These are phyloP conservation scores for Xiphophorus couchianus DNA, from an alignment of 2,113 vertebrate species.

Conservation along the genomic window DNA sequence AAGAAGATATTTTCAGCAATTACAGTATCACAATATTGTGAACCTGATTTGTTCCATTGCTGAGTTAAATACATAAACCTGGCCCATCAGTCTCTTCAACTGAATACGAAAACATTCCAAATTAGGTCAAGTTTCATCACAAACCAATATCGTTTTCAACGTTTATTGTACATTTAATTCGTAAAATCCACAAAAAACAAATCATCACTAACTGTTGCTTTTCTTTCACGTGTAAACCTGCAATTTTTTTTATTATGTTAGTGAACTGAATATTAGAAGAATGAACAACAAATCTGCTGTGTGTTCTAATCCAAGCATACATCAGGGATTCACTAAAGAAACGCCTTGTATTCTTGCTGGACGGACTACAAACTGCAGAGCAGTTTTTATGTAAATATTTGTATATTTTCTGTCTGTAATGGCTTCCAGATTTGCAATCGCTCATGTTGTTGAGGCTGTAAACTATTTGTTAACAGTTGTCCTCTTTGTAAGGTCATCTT, in stretches of 20 bases:
- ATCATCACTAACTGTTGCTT: neutral
- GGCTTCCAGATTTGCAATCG: constrained; percentile 16
- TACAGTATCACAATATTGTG: neutral
- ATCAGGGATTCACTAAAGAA: constrained; percentile 3
- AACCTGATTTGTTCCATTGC: too few species aligned
- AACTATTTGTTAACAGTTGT: constrained; percentile 17
- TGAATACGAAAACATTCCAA: neutral
- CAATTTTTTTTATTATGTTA: constrained; percentile 1
- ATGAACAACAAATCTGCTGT: constrained; percentile 28
- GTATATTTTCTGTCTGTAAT: constrained; percentile 39
- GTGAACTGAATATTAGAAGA: constrained; percentile 22
- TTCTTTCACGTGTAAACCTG: too few species aligned
- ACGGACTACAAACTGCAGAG: constrained; percentile 60
- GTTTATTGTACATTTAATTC: neutral
- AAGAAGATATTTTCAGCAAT: too few species aligned
- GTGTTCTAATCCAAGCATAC: constrained; percentile 12
- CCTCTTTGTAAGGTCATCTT: constrained; percentile 7
- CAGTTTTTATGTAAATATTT: constrained; percentile 64
- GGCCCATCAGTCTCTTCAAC: neutral
- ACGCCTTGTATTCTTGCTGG: constrained; percentile 6
- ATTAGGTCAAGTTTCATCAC: neutral
- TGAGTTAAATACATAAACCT: neutral
- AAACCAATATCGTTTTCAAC: neutral
- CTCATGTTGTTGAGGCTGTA: constrained; percentile 10
- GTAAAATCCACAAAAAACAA: neutral